Evolutionary conservation across 2,113 vertebrate species (phyloP), one percentile per base, ranked within the genome.

Genomic region (Rhinichthys klamathensis): DNA sequence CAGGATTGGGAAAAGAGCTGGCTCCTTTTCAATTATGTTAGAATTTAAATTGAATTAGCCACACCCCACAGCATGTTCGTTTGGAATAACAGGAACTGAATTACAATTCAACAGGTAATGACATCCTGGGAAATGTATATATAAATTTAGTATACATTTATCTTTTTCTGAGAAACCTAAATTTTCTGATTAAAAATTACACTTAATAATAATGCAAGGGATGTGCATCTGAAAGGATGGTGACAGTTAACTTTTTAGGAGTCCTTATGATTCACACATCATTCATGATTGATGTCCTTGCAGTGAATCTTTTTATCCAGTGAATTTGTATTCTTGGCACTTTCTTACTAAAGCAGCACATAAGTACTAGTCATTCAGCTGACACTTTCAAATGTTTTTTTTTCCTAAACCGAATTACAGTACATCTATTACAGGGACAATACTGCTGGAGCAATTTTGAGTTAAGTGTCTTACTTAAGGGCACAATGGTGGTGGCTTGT

Each of bases 381-480:
- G 76, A 61, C 3, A 0, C 35, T 60, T 79, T 77, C 27, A 56
- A 12, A 60, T 21, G 0, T 18, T 2, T 25, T 61, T 38, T 79
- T 49, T 30, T 25, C 6, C 56, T 44, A 18, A 80, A 15, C 38
- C 18, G 15, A 63, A 80, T 44, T 80, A 38, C 56, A 79, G 51
- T 70, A 41, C 35, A 70, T 70, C 30, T 58, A 49, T 30, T 80
- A 38, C 56, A 61, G 30, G n/a, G n/a, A 80, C 38, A 65, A 65
- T 30, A 27, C 60, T 63, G 58, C 32, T 30, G 25, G 3, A 63
- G 58, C n/a, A 80, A 49, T 13, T 41, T 63, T 65, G 41, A 25
- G 78, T 63, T 30, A 80, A 69, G 61, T 69, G 79, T 27, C 12
- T 35, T 81, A 18, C 79, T 51, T 15, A 69, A n/a, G 79, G 61